Evolutionary conservation across 2,113 vertebrate species (phyloP).

Genomic region (Ammodytes dubius): DNA sequence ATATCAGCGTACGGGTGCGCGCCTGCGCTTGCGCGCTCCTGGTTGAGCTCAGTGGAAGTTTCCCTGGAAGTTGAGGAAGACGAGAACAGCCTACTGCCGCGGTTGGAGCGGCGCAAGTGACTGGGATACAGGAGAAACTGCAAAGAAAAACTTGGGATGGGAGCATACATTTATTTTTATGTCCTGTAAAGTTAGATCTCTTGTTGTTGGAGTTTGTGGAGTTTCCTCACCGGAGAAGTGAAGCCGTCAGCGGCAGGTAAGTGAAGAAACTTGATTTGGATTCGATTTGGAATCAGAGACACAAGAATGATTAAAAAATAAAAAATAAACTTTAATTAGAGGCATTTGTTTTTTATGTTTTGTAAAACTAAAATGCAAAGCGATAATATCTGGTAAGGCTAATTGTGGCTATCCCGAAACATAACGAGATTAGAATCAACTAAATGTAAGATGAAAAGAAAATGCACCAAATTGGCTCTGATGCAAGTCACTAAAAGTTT

Average conservation of each 20-base stretch:
- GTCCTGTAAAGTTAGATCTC: neutral
- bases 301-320: neutral
- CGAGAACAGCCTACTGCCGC: conserved; percentile 23
- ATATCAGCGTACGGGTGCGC: conserved; percentile 56
- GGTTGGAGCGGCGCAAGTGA: conserved; percentile 25
- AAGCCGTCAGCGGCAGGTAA: conserved; percentile 51
- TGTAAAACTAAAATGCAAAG: neutral
- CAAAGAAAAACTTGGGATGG: neutral
- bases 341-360: neutral
- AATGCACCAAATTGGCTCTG: too few species aligned
- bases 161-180: neutral
- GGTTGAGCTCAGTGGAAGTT: conserved; percentile 66
- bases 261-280: conserved; percentile 20
- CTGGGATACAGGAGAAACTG: conserved; percentile 18
- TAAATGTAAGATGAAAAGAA: neutral
- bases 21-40: conserved; percentile 70
- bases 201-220: neutral
- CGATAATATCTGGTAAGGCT: neutral
- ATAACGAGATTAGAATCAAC: neutral
- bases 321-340: neutral
- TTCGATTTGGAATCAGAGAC: conserved; percentile 2
- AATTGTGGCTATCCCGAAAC: too few species aligned
- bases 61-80: conserved; percentile 62
- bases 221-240: conserved; percentile 1
- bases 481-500: neutral